Evolutionary conservation across 2,888 invertebrate species (phyloP).

Genomic region (Ceratothoa steindachneri): DNA sequence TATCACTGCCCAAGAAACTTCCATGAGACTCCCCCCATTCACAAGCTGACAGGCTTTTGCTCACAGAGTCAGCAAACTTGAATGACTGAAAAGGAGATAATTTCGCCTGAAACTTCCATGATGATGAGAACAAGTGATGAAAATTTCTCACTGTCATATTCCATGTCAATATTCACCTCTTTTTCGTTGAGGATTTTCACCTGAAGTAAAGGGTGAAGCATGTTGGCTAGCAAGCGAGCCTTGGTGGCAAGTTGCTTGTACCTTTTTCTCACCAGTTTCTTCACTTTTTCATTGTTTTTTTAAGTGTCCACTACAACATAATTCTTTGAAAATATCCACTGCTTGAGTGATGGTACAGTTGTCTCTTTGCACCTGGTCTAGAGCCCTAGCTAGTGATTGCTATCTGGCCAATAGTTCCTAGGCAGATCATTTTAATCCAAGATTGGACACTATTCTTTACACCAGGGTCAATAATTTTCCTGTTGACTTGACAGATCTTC

Average conservation of each 20-base stretch:
- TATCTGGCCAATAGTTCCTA: too few species aligned
- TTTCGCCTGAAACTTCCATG: background rate
- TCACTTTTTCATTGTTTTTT: background rate
- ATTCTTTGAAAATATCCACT: too few species aligned
- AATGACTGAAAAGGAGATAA: background rate
- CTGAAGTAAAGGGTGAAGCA: background rate
- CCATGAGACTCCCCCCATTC: background rate
- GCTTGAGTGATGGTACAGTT: too few species aligned
- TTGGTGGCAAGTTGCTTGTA: background rate
- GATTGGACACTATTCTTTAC: too few species aligned
- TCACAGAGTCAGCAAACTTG: background rate
- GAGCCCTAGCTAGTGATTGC: too few species aligned
- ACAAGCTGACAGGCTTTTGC: background rate
- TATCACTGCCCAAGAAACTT: background rate
- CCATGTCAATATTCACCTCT: background rate
- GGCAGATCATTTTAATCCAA: too few species aligned
- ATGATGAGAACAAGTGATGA: background rate
- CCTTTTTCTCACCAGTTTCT: background rate
- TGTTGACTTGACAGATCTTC: too few species aligned
- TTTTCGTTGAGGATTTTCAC: background rate
- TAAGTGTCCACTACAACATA: too few species aligned
- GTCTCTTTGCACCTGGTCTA: too few species aligned
- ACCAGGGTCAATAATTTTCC: too few species aligned
- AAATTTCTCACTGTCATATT: background rate
- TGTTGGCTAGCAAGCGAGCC: background rate